phyloP scores from a whole-genome alignment of 2,113 vertebrate genomes.

The Podarcis cretensis region DNA sequence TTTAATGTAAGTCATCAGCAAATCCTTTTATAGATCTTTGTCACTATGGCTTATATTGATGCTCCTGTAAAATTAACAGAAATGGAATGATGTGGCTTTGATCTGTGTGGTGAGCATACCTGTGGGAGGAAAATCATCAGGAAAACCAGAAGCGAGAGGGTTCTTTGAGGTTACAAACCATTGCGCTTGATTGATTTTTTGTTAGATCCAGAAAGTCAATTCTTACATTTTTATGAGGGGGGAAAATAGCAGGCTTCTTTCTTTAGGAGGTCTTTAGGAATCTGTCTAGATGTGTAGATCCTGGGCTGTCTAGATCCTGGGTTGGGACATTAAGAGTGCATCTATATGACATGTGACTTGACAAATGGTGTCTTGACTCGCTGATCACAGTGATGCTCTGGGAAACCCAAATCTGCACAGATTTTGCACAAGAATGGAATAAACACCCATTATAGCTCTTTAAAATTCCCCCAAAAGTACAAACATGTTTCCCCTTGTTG shows the following conservation, averaged over 20 bases:
- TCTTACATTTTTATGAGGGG: not conserved
- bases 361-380: not conserved
- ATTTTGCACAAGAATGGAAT: not conserved
- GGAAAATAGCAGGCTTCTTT: not conserved
- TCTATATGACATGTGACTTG: not conserved
- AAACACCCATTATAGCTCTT: not conserved
- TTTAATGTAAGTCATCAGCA: slow-evolving; percentile 84
- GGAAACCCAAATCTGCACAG: not conserved
- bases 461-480: not conserved
- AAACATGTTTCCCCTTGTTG: not conserved
- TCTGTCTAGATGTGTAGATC: not conserved
- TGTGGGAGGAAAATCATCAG: not conserved
- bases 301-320: too few relatives aligned
- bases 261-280: not conserved
- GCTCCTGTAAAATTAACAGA: not conserved
- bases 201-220: not conserved
- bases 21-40: slow-evolving; percentile 2
- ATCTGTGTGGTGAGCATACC: not conserved
- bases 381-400: not conserved
- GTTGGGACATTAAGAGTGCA: not conserved
- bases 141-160: not conserved
- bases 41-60: not conserved
- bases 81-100: not conserved
- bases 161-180: not conserved
- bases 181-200: not conserved